Evolutionary conservation across 2,113 vertebrate species (phyloP).

Genomic region (Cricetomys ansorgei): DNA sequence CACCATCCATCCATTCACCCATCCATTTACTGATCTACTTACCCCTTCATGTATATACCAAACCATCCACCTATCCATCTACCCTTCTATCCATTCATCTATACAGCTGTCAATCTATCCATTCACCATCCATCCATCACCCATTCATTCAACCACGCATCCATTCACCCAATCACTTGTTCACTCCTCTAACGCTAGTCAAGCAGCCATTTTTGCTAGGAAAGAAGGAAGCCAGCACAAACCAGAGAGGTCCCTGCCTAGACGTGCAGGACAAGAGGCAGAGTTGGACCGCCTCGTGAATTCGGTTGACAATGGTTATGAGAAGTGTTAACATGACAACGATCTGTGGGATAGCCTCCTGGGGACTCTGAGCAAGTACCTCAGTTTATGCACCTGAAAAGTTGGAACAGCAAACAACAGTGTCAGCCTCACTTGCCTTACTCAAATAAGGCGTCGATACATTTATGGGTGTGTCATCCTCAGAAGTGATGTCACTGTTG

Average conservation of each 20-base stretch:
- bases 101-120: not conserved
- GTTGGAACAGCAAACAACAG: not conserved
- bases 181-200: not conserved
- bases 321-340: not conserved
- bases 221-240: not conserved
- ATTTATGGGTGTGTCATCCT: fast-evolving
- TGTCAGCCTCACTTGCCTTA: fast-evolving
- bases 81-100: not conserved
- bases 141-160: not conserved
- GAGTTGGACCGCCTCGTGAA: too few species aligned
- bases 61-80: not conserved
- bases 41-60: not conserved
- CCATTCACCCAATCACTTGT: not conserved
- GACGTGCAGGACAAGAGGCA: not conserved
- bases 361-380: not conserved
- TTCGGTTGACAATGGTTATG: not conserved
- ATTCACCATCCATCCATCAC: not conserved
- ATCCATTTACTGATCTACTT: not conserved
- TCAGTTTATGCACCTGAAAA: not conserved
- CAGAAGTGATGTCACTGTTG: not conserved
- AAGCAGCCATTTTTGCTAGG: not conserved
- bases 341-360: not conserved
- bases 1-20: not conserved
- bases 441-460: not conserved
- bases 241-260: not conserved